Evolutionary conservation across 1,140 invertebrate species (phyloP), one percentile per base, ranked within the genome.

Genomic region (Drosophila willistoni): DNA sequence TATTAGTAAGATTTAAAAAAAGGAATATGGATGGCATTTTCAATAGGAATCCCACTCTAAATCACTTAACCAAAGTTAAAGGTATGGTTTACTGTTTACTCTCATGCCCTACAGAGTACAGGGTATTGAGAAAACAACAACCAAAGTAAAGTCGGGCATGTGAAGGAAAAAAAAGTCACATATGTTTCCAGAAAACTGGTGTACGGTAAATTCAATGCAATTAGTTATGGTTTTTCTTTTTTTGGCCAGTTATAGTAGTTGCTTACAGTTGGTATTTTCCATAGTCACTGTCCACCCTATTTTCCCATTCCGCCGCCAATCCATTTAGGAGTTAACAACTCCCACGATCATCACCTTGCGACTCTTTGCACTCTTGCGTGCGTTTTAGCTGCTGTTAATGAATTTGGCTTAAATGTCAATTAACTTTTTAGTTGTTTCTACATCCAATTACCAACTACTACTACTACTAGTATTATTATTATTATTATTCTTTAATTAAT

Each of bases 321-420:
- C 41, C 64, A 47, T 64, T 13, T 19, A 39, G 55, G 57, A 66
- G 71, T 29, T 66, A 71, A 65, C 70, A 70, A 69, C 62, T 62
- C 57, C 59, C 19, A 60, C 61, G 62, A 56, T 22, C 60, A 39
- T 39, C 36, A 39, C 36, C 36, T 39, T 39, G 39, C 64, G 55
- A 41, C 65, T 60, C 54, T 72, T 47, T 70, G 55, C 29, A 64
- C 59, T 65, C 66, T 29, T 64, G n/a, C 60, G 42, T 73, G 54
- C 44, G 29, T 57, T 56, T 64, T 65, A 29, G 47, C 29, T 33
- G 72, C 64, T 51, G 64, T 78, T 71, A 86, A 86, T 86, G 79
- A 86, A 86, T 86, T 29, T 76, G 75, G 68, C 82, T 86, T 86
- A 86, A 86, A 86, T 87, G 82, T 86, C 82, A 86, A 82, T 86